A percentile compares a stretch with the other conserved stretches of the same genome.
These are phyloP conservation scores for Neostethus bicornis DNA, from an alignment of 2,797 vertebrate species.

Conservation along the genomic window DNA sequence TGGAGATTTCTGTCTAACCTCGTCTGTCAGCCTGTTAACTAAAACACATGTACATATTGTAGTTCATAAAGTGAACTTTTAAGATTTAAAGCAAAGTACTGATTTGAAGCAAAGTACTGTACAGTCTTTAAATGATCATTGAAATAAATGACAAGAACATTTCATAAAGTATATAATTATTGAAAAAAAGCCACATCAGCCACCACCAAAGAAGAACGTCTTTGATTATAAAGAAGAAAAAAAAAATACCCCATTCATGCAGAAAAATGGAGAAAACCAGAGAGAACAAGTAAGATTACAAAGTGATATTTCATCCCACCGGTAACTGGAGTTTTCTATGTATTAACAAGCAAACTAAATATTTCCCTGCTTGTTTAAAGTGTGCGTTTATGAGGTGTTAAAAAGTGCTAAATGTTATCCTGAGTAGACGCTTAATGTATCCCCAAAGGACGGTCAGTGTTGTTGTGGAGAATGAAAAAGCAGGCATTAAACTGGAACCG, in stretches of 20 bases:
- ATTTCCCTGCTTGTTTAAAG: constrained; percentile 6
- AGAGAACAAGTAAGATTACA: neutral
- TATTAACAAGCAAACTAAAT: constrained; percentile 19
- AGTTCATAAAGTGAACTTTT: neutral
- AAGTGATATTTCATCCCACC: neutral
- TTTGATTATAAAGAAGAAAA: constrained; percentile 6
- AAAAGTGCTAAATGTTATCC: constrained; percentile 41
- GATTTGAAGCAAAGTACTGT: too few species aligned
- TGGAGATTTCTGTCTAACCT: too few species aligned
- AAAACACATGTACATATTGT: too few species aligned
- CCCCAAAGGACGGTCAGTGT: constrained; percentile 45
- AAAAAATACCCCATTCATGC: neutral
- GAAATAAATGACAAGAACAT: neutral
- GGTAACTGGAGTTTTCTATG: neutral
- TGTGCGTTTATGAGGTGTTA: constrained; percentile 11
- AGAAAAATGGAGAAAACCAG: neutral
- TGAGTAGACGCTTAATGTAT: constrained; percentile 30
- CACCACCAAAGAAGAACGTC: constrained; percentile 6
- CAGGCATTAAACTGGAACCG: constrained; percentile 23
- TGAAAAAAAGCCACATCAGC: neutral
- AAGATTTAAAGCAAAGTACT: too few species aligned
- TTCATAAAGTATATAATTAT: neutral
- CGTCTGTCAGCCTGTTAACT: too few species aligned
- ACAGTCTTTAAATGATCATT: neutral
- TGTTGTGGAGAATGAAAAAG: constrained; percentile 17